Percentiles rank a stretch among this genome's conserved stretches.
Conservation (phyloP, 2,797 vertebrate genomes). For the Diplodus puntazzo region DNA sequence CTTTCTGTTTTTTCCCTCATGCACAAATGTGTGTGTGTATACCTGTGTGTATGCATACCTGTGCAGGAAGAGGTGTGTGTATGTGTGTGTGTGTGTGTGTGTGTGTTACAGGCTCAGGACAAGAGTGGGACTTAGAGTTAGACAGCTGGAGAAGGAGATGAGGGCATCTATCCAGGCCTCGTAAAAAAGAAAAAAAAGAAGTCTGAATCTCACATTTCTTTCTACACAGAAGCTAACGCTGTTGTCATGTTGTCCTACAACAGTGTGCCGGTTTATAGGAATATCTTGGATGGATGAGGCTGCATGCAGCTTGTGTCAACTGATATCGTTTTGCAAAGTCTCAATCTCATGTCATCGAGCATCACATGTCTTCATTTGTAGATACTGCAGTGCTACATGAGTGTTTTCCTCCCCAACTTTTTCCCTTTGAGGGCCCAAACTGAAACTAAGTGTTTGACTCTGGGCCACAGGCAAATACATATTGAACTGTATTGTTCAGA, state of each 20-base stretch:
- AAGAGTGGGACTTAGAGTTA: slow-evolving; percentile 37
- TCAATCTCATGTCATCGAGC: not conserved
- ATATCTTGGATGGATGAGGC: slow-evolving; percentile 47
- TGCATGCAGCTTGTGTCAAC: slow-evolving; percentile 38
- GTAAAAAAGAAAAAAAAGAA: slow-evolving; percentile 28
- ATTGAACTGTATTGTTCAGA: not conserved
- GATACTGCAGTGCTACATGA: not conserved
- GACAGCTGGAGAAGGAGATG: slow-evolving; percentile 59
- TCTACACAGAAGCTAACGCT: slow-evolving; percentile 58
- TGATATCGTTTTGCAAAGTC: slow-evolving; percentile 18
- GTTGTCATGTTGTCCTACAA: slow-evolving; percentile 48
- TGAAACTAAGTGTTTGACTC: no score
- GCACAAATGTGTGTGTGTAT: not conserved
- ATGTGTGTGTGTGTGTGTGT: not conserved
- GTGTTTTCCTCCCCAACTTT: slow-evolving; percentile 11
- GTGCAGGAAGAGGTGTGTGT: slow-evolving; percentile 24
- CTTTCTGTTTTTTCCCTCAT: slow-evolving; percentile 2
- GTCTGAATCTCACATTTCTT: slow-evolving; percentile 43
- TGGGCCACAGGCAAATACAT: no score
- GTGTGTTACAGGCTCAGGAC: slow-evolving; percentile 43
- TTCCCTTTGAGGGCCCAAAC: not conserved
- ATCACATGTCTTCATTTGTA: slow-evolving; percentile 43
- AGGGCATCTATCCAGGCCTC: slow-evolving; percentile 66
- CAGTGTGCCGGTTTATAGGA: slow-evolving; percentile 55
- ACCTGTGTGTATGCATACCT: not conserved